Base-by-base conservation (phyloP, 2,113 vertebrate genomes). In the Brienomyrus longianalis region DNA sequence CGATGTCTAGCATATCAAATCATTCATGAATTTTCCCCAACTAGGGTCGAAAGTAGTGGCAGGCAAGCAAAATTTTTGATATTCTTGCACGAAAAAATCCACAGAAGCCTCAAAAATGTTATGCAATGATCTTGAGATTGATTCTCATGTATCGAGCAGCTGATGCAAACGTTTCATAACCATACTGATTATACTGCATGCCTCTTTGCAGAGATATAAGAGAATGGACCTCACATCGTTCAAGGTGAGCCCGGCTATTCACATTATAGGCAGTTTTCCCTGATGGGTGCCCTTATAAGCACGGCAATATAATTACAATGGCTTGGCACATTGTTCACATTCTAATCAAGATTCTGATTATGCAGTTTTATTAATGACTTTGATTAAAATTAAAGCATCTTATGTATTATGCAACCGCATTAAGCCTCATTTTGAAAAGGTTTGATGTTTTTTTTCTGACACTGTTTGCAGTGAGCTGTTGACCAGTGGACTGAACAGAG, bases 341-440 rank as follows among this genome's bases (percentile, higher is more conserved):
- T 84, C 45, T 84, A 84, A 84, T 48, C 83, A 84, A 84, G 83
- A 84, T 47, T 48, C 39, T 84, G 45, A 84, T 84, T 84, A 84
- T 84, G 45, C 83, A 84, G n/a, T 84, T 70, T 84, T 84, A 84
- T 84, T 84, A 84, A 48, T 48, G 45, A 84, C 83, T 47, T n/a
- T 84, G 83, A 47, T 48, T 84, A 84, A 84, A 84, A 43, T 23
- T 48, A 84, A 84, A 84, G 21, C 83, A 84, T n/a, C 83, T 84
- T 45, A 83, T 83, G 80, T 39, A 83, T 83, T 83, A 83, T 83
- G 80, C 80, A 84, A 84, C 83, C 39, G 23, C 83, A 80, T 80
- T 47, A 84, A n/a, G 19, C 45, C 83, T 48, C 45, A 48, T 84
- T 84, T 80, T 84, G 21, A 48, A 48, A 47, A 84, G 13, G 39